Percentiles rank a stretch among this genome's conserved stretches.
phyloP scores from a whole-genome alignment of 2,797 vertebrate genomes.

The Pogoniulus pusillus region DNA sequence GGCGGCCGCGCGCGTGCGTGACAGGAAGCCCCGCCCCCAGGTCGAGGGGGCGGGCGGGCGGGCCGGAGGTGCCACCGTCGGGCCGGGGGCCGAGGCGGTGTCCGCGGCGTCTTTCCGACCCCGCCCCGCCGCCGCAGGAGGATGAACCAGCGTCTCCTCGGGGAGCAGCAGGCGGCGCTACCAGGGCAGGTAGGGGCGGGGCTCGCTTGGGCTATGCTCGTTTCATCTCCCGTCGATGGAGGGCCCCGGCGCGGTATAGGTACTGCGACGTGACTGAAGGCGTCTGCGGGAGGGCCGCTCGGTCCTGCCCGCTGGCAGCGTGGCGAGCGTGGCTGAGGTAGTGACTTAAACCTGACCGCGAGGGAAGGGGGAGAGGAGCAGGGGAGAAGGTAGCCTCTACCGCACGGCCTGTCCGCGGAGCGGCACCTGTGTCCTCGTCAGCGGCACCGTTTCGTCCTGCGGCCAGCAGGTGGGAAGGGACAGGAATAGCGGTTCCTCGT shows the following conservation, averaged over 20 bases:
- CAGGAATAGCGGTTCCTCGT: accelerated
- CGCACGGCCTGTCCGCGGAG: neutral
- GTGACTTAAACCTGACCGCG: neutral
- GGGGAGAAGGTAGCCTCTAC: neutral
- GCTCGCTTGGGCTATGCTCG: neutral
- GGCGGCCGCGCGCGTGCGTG: neutral
- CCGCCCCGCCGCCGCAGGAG: neutral
- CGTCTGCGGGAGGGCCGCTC: no score
- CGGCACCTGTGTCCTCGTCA: neutral
- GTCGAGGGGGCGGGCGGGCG: neutral
- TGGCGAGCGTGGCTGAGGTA: neutral
- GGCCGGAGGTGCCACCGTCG: neutral
- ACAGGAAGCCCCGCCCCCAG: neutral
- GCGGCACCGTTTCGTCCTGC: neutral
- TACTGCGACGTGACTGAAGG: no score
- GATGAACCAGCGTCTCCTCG: slow-evolving; percentile 13
- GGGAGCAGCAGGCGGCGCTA: slow-evolving; percentile 49
- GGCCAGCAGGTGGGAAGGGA: neutral
- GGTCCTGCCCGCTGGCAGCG: neutral
- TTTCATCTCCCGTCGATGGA: neutral
- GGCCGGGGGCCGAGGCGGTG: neutral
- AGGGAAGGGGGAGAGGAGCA: neutral
- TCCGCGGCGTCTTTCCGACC: neutral
- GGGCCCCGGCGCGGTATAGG: accelerated
- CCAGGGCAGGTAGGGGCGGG: slow-evolving; percentile 18